Evolutionary conservation across 1,140 invertebrate genomes (phyloP).

Genomic region (Carcinoscorpius rotundicauda): DNA sequence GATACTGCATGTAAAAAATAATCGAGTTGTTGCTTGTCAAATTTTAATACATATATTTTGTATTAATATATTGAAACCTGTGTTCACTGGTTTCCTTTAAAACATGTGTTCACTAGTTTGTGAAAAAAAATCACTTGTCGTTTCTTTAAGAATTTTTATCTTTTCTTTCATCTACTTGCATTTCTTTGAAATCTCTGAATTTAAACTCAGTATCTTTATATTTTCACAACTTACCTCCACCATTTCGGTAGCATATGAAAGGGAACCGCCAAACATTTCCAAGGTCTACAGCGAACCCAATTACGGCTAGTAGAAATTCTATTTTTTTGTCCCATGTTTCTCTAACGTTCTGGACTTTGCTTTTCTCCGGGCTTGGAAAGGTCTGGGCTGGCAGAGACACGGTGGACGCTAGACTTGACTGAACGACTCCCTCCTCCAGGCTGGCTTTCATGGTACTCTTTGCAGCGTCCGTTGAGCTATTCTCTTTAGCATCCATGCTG

Average conservation of each 20-base stretch:
- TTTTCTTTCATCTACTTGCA: too few relatives aligned
- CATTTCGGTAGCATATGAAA: constrained; percentile 43
- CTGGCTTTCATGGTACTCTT: constrained; percentile 14
- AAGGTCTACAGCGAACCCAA: constrained; percentile 39
- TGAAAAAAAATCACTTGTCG: too few relatives aligned
- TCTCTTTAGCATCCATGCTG: too few relatives aligned
- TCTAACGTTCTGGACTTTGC: constrained; percentile 14
- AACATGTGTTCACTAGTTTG: too few relatives aligned
- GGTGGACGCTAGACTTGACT: neutral
- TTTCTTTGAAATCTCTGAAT: too few relatives aligned
- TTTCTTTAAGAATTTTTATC: too few relatives aligned
- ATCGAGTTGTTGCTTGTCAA: too few relatives aligned
- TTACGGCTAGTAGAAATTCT: constrained; percentile 37
- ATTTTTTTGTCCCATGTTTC: constrained; percentile 34
- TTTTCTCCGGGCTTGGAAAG: neutral
- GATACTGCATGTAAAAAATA: too few relatives aligned
- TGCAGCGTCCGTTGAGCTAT: neutral
- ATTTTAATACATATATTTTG: too few relatives aligned
- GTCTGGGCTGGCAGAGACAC: neutral
- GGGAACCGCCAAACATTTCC: constrained; percentile 54
- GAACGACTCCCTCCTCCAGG: constrained; percentile 13
- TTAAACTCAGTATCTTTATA: too few relatives aligned
- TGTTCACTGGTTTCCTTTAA: too few relatives aligned
- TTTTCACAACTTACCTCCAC: constrained; percentile 34
- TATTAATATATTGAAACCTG: too few relatives aligned